Evolutionary conservation across 30 jellyfish, hydroid and myxozoan species (phyloP).

Genomic region (Hydra vulgaris): DNA sequence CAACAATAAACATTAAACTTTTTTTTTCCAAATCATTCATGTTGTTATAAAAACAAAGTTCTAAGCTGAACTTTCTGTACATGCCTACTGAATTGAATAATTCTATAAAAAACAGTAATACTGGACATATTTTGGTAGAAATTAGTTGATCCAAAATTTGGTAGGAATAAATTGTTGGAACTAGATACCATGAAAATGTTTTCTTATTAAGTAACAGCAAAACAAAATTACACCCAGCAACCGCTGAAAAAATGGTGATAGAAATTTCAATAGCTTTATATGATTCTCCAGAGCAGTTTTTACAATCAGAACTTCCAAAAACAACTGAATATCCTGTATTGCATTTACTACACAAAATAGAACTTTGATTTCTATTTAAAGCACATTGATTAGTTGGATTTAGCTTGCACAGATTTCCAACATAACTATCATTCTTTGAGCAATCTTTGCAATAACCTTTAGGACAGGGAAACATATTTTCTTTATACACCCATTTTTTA

Average conservation of each 20-base stretch:
- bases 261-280: not conserved
- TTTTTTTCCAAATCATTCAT: slow-evolving; percentile 15
- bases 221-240: not conserved
- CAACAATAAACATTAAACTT: not conserved
- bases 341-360: slow-evolving; percentile 13
- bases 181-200: slow-evolving; percentile 5
- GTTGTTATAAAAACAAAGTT: slow-evolving; percentile 3
- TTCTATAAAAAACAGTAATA: not conserved
- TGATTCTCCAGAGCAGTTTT: not conserved
- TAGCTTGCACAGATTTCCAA: not conserved
- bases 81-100: not conserved
- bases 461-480: slow-evolving; percentile 1
- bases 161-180: slow-evolving; percentile 20
- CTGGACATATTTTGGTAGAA: not conserved
- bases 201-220: not conserved
- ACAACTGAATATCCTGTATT: slow-evolving; percentile 1
- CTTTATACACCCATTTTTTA: slow-evolving; percentile 8
- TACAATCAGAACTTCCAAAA: slow-evolving; percentile 12
- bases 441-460: slow-evolving; percentile 6
- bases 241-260: not conserved
- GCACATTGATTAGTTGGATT: not conserved
- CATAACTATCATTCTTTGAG: not conserved
- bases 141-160: slow-evolving; percentile 13
- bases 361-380: slow-evolving; percentile 12
- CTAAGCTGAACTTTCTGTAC: not conserved